Evolutionary conservation across 2,888 invertebrate species (phyloP).

Genomic region (Eupithecia dodoneata): DNA sequence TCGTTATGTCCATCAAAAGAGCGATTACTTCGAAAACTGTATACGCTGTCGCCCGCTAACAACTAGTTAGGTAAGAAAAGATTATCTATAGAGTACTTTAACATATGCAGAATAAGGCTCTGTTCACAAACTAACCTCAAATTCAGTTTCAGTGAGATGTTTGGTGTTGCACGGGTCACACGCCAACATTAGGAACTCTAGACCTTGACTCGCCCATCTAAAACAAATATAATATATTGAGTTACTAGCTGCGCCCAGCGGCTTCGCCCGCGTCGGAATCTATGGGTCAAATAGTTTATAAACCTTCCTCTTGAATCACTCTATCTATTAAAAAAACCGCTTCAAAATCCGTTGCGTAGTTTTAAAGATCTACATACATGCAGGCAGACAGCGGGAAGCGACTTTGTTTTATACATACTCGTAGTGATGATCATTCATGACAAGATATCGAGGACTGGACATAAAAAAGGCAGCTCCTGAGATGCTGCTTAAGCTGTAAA

Average conservation of each 20-base stretch:
- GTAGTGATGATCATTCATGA: not conserved
- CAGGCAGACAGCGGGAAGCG: too few relatives aligned
- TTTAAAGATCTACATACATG: too few relatives aligned
- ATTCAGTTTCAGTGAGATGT: conserved; percentile 90
- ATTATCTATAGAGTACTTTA: not conserved
- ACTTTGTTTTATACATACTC: too few relatives aligned
- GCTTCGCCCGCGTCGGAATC: too few relatives aligned
- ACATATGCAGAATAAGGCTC: not conserved
- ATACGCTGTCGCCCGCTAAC: not conserved
- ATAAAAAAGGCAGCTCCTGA: not conserved
- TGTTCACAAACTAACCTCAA: conserved; percentile 82
- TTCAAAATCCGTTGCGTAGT: too few relatives aligned
- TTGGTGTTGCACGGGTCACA: conserved; percentile 93
- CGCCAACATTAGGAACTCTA: conserved; percentile 93
- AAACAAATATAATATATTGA: conserved; percentile 6
- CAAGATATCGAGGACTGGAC: not conserved
- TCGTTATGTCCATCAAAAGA: not conserved
- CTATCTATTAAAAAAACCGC: too few relatives aligned
- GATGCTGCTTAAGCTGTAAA: too few relatives aligned
- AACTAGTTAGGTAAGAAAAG: not conserved
- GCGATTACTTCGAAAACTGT: not conserved
- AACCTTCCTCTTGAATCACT: too few relatives aligned
- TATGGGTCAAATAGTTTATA: too few relatives aligned
- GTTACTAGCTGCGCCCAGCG: too few relatives aligned
- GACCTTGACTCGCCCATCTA: conserved; percentile 94